Conservation (phyloP, 2,888 invertebrate species). For the Sminthurinus aureus region DNA sequence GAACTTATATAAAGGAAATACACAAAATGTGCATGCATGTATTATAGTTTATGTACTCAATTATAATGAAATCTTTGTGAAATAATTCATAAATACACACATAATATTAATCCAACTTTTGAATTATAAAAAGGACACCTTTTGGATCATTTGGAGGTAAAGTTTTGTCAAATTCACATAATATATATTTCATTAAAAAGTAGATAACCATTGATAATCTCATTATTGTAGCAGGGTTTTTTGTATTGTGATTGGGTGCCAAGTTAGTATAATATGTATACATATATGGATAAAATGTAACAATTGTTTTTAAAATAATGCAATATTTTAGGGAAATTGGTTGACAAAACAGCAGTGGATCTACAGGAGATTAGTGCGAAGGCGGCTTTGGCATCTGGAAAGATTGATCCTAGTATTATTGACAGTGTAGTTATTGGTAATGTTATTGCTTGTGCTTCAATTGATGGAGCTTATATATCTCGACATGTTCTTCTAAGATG, state of each 20-base stretch:
- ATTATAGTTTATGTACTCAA: neutral
- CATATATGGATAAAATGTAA: neutral
- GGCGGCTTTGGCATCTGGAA: slow-evolving; percentile 80
- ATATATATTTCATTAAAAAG: neutral
- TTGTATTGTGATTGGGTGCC: neutral
- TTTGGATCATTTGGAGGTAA: neutral
- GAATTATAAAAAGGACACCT: neutral
- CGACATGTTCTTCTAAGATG: slow-evolving; percentile 86
- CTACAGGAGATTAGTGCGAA: slow-evolving; percentile 82
- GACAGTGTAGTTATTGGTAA: slow-evolving; percentile 88
- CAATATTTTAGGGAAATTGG: slow-evolving; percentile 70
- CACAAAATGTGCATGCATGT: neutral
- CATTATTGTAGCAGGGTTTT: neutral
- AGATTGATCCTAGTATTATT: slow-evolving; percentile 83
- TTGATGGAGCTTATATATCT: slow-evolving; percentile 85
- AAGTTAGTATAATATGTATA: neutral
- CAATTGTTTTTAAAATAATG: neutral
- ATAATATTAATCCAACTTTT: neutral
- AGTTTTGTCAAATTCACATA: too few relatives aligned
- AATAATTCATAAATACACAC: neutral
- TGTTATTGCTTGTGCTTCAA: slow-evolving; percentile 75
- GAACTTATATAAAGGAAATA: too few relatives aligned
- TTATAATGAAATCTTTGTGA: too few relatives aligned
- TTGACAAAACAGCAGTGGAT: slow-evolving; percentile 76
- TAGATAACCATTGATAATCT: neutral